Evolutionary conservation across 2,888 invertebrate species (phyloP).

Genomic region (Napeogenes sylphis): DNA sequence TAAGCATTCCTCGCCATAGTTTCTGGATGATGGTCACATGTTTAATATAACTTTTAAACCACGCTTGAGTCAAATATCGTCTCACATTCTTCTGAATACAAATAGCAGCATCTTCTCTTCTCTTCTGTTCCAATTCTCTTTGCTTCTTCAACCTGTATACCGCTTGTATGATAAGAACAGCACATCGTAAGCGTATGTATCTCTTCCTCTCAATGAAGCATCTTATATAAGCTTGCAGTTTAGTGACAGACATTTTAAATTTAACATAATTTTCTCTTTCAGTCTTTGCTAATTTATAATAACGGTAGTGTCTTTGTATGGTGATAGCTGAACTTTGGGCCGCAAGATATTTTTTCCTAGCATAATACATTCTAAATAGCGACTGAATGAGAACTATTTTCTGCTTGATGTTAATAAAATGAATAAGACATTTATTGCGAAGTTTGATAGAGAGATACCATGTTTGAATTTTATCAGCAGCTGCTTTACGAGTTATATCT

Average conservation of each 20-base stretch:
- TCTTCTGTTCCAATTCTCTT: conserved; percentile 38
- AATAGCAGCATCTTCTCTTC: conserved; percentile 46
- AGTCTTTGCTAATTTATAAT: conserved; percentile 41
- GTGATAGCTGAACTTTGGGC: conserved; percentile 40
- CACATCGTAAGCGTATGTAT: conserved; percentile 45
- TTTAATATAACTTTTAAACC: conserved; percentile 45
- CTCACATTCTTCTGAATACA: conserved; percentile 59
- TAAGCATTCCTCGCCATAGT: conserved; percentile 61
- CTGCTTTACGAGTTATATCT: conserved; percentile 33
- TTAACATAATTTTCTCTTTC: conserved; percentile 39
- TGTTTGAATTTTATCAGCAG: conserved; percentile 56
- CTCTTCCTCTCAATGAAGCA: conserved; percentile 47
- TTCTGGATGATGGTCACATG: conserved; percentile 55
- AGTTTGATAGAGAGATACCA: conserved; percentile 53
- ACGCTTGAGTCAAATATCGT: conserved; percentile 47
- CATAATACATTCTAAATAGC: conserved; percentile 50
- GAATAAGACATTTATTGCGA: conserved; percentile 44
- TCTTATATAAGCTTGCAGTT: conserved; percentile 47
- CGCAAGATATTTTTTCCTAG: conserved; percentile 44
- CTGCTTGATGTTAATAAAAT: conserved; percentile 45
- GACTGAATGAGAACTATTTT: conserved; percentile 56
- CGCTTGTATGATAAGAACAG: conserved; percentile 55
- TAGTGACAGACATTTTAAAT: conserved; percentile 34
- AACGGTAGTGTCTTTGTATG: conserved; percentile 50
- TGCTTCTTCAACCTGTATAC: conserved; percentile 54